Evolutionary conservation across 2,113 vertebrate genomes (phyloP), one percentile per base, ranked within the genome.

Genomic region (Lophotis ruficrista): DNA sequence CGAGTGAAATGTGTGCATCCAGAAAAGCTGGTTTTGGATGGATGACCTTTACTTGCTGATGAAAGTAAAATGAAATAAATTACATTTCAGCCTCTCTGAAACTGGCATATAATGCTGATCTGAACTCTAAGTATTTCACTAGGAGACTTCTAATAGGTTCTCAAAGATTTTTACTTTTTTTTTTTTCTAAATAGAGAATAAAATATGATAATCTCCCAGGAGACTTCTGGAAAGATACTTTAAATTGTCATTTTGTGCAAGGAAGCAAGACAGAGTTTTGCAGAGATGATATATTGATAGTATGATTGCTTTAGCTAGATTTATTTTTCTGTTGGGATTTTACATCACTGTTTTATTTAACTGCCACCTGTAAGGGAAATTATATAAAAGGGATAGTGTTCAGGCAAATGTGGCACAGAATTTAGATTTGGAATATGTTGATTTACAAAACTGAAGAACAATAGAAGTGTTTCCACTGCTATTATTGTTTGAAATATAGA

Each of bases 51-150:
- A 89, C 79, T 91, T 90, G 53, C 68, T 87, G 83, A 94, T 96
- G 96, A 97, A 97, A 93, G 23, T 88, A 88, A 96, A 96, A 95
- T 81, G 56, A 96, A 96, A 94, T 91, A 87, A 95, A 92, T 82
- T 69, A 58, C 80, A 85, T 77, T 96, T 92, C 66, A 95, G 43
- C 28, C 18, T 66, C 48, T 94, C 43, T 95, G 76, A 94, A 92
- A 93, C 24, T n/a, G 70, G 21, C 0, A 3, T 90, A 41, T 91
- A 86, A 79, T 72, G 84, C 57, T 89, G 76, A 96, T 89, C 17
- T n/a, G 37, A 95, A 96, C 21, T 76, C 61, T 69, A 81, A 93
- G 53, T 66, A 65, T 69, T 95, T 96, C 51, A 73, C 75, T 60
- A 57, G 84, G 50, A 96, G 47, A 81, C 21, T 94, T 91, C 54